Conservation (phyloP, 1,140 invertebrate genomes). For the Harpegnathos saltator region DNA sequence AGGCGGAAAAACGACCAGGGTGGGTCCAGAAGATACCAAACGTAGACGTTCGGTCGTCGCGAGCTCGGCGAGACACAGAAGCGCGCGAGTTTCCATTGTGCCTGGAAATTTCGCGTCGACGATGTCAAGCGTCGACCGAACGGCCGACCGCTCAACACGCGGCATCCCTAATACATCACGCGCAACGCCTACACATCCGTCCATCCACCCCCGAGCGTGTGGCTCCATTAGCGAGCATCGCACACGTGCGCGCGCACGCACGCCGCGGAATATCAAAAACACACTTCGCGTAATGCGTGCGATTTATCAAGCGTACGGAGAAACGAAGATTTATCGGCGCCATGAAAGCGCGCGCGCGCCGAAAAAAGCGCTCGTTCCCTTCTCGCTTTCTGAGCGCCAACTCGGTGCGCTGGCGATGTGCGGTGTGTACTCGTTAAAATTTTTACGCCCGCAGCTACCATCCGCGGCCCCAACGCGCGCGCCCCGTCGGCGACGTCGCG, state of each 20-base stretch:
- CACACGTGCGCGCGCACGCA: neutral
- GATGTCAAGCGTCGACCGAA: no score
- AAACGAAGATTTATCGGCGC: conserved; percentile 39
- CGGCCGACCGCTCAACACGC: neutral
- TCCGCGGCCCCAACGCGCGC: no score
- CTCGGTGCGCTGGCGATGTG: no score
- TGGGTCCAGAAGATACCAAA: no score
- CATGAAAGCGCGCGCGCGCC: conserved; percentile 11
- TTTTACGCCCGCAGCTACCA: conserved; percentile 4
- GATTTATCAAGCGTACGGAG: conserved; percentile 31
- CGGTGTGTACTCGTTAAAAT: conserved; percentile 53
- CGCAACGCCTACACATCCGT: neutral
- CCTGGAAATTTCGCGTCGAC: conserved; percentile 10
- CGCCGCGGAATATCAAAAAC: conserved; percentile 51
- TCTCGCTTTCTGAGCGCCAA: no score
- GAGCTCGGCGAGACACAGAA: no score
- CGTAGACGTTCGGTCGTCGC: no score
- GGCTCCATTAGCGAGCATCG: conserved; percentile 39
- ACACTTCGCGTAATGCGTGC: conserved; percentile 28
- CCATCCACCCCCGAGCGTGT: conserved; percentile 35
- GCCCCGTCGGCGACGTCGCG: neutral
- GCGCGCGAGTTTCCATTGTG: neutral
- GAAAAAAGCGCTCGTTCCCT: neutral
- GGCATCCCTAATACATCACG: conserved; percentile 18
- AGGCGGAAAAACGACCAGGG: no score